These are phyloP conservation scores for Monopis laevigella DNA, from an alignment of 2,888 invertebrate genomes.

Conservation along the genomic window DNA sequence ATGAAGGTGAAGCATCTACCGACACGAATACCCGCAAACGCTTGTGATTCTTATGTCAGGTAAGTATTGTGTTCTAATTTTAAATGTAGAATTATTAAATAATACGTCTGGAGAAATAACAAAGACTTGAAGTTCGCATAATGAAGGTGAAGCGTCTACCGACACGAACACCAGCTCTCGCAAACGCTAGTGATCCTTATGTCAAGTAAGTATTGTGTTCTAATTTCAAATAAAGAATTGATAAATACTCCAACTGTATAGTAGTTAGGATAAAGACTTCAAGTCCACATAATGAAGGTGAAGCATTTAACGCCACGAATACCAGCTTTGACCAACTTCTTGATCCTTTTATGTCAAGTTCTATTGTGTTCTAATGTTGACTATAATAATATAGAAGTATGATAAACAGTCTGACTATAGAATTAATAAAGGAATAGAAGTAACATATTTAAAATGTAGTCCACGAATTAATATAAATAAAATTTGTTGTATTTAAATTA, in stretches of 20 bases:
- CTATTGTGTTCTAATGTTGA: too few species aligned
- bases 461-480: too few species aligned
- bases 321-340: too few species aligned
- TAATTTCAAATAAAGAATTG: too few species aligned
- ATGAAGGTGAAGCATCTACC: constrained; percentile 80
- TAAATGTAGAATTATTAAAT: neutral
- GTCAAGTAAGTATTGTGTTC: constrained; percentile 69
- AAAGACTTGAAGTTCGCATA: constrained; percentile 77
- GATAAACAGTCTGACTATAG: neutral
- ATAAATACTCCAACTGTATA: too few species aligned
- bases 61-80: constrained; percentile 34
- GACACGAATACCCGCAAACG: constrained; percentile 72
- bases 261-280: too few species aligned
- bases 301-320: too few species aligned
- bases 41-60: constrained; percentile 83
- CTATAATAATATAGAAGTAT: neutral
- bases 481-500: too few species aligned
- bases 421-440: constrained; percentile 73
- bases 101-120: constrained; percentile 26
- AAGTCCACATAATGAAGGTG: too few species aligned
- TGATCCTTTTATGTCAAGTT: too few species aligned
- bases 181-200: constrained; percentile 80
- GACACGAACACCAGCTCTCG: constrained; percentile 67
- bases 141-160: constrained; percentile 81
- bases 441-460: constrained; percentile 76